Conservation (phyloP, 1,140 invertebrate species). For the Bombus superbus region DNA sequence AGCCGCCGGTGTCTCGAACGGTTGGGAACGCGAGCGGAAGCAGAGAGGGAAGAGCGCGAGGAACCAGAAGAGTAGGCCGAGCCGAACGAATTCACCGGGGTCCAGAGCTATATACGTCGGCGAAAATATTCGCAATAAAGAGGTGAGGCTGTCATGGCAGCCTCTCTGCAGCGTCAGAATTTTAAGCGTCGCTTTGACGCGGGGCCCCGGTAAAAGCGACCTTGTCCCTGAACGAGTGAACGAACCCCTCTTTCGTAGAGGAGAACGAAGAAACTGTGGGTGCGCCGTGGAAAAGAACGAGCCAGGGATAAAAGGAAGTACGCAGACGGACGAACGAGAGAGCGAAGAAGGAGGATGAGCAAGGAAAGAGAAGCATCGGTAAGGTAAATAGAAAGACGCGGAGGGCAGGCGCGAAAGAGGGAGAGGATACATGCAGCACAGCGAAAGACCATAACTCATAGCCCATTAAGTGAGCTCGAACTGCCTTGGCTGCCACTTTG, state of each 20-base stretch:
- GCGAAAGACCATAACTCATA: slow-evolving; percentile 77
- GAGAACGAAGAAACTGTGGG: neutral
- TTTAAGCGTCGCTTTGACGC: slow-evolving; percentile 65
- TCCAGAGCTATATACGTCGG: slow-evolving; percentile 2
- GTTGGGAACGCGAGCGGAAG: neutral
- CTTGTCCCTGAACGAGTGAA: slow-evolving; percentile 9
- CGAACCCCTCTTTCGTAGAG: slow-evolving; percentile 4
- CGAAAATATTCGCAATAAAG: slow-evolving; percentile 63
- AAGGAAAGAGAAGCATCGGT: neutral
- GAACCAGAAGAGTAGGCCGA: neutral
- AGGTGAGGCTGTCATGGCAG: slow-evolving; percentile 30
- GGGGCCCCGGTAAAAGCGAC: slow-evolving; percentile 42
- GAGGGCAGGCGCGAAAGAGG: slow-evolving; percentile 42
- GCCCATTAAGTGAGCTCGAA: slow-evolving; percentile 78
- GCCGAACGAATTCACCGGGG: slow-evolving; percentile 43
- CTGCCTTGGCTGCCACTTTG: slow-evolving; percentile 75
- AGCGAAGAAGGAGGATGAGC: slow-evolving; percentile 2
- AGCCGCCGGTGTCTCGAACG: neutral
- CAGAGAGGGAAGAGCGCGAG: too few species aligned
- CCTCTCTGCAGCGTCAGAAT: slow-evolving; percentile 56
- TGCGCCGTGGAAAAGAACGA: neutral
- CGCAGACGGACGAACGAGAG: neutral
- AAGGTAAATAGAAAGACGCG: slow-evolving; percentile 28
- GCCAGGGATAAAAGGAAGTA: too few species aligned
- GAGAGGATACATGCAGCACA: slow-evolving; percentile 51